Conservation (phyloP, 2,888 invertebrate species). For the Parascotia fuliginaria region DNA sequence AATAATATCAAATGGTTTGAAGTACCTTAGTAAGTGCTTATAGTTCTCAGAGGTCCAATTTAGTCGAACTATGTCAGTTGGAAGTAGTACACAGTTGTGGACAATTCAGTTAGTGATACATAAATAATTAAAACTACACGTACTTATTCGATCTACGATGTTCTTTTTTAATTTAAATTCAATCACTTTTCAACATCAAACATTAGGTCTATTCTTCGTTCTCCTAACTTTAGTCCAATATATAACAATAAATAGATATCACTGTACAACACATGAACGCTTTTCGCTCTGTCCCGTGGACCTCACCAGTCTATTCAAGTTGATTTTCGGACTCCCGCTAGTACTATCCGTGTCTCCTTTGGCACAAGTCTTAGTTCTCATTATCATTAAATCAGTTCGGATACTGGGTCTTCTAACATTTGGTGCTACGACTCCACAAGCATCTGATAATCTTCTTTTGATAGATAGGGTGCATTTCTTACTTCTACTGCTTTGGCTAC, state of each 20-base stretch:
- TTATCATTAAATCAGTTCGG: constrained; percentile 94
- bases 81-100: no score
- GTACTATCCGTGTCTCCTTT: constrained; percentile 88
- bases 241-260: constrained; percentile 55
- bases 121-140: no score
- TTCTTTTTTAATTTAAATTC: not conserved
- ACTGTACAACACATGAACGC: constrained; percentile 80
- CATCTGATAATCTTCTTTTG: constrained; percentile 93
- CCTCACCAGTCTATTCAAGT: constrained; percentile 78
- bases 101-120: no score
- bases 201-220: not conserved
- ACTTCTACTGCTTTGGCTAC: constrained; percentile 87
- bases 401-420: constrained; percentile 95
- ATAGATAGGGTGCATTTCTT: constrained; percentile 93
- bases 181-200: not conserved
- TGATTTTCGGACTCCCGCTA: constrained; percentile 82
- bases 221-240: not conserved
- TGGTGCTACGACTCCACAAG: constrained; percentile 95
- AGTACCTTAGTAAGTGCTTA: no score
- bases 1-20: no score
- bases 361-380: constrained; percentile 93
- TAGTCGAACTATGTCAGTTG: no score
- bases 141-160: no score
- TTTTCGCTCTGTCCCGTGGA: constrained; percentile 77
- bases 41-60: no score